Base-by-base conservation (phyloP, 1,140 invertebrate species). In the Philotrypesis tridentata region DNA sequence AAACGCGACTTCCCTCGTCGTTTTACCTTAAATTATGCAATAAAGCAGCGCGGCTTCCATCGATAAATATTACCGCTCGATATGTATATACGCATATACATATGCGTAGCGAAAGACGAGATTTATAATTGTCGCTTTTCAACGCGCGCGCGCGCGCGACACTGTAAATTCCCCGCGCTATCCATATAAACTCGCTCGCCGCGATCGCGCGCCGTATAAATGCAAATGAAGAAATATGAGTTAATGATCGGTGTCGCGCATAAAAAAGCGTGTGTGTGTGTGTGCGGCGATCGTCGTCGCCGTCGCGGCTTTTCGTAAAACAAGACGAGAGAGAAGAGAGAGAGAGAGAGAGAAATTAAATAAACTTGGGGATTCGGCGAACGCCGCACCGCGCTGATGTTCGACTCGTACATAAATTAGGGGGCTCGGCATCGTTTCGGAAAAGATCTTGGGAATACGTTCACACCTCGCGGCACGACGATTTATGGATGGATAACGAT, bases 401-500 rank as follows among this genome's bases (percentile, higher is more conserved):
- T 29, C 71, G 48, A 43, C 67, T 65, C 60, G 70, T 73, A 72
- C n/a, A n/a, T 80, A 73, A 63, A 80, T 73, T 80, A 80, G 33
- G 6, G 63, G 29, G 31, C 55, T 68, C 17, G 27, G 60, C n/a
- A 76, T 82, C 68, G 80, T 61, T 82, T 82, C 60, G 80, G 74
- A 43, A 82, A 72, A 77, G 72, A 82, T 82, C 33, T 65, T 82
- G 71, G 55, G 67, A 78, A 79, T 74, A 78, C 81, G 81, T 82
- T 82, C 81, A 82, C 81, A 82, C 81, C 81, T 82, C 68, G 80
- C 27, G 37, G 73, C 80, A 70, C n/a, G 29, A 17, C 63, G 74
- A 82, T 82, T 82, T 82, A 82, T 77, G 67, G 74, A 82, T 77
- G 43, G 74, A 77, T 77, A 77, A 63, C 65, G 25, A 82, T 82